phyloP scores from a whole-genome alignment of 2,888 invertebrate genomes.

The Brachylomia viminalis region DNA sequence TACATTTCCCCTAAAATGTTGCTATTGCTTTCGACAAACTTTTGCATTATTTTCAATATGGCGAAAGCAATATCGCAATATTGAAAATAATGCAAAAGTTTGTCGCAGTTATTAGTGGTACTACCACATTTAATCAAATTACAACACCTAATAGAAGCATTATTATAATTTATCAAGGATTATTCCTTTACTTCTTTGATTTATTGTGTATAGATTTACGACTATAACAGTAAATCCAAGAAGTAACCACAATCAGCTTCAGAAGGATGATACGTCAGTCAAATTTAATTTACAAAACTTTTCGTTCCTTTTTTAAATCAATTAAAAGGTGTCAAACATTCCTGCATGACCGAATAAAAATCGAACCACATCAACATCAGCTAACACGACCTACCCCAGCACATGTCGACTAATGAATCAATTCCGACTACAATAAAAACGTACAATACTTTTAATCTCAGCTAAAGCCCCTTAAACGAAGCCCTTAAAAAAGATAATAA shows the following conservation, averaged over 20 bases:
- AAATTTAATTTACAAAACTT: slow-evolving; percentile 32
- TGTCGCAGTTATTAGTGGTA: no score
- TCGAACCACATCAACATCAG: slow-evolving; percentile 45
- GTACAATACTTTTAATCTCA: slow-evolving; percentile 71
- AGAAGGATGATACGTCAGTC: no score
- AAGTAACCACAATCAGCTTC: not conserved
- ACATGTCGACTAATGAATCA: slow-evolving; percentile 68
- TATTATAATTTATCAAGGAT: not conserved
- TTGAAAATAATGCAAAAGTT: not conserved
- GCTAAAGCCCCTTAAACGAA: slow-evolving; percentile 70
- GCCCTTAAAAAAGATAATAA: slow-evolving; percentile 73
- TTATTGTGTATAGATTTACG: no score
- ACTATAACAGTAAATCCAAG: not conserved
- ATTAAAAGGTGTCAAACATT: slow-evolving; percentile 43
- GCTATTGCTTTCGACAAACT: no score
- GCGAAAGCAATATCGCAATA: not conserved
- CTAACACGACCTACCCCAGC: slow-evolving; percentile 53
- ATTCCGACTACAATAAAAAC: slow-evolving; percentile 67
- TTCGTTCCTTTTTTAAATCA: slow-evolving; percentile 34
- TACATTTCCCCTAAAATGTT: no score
- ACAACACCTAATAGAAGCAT: fast-evolving
- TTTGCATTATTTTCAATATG: no score
- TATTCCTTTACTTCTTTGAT: no score
- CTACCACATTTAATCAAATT: not conserved
- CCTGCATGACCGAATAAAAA: slow-evolving; percentile 41